phyloP scores from a whole-genome alignment of 2,797 vertebrate genomes.

The Rhincodon typus region DNA sequence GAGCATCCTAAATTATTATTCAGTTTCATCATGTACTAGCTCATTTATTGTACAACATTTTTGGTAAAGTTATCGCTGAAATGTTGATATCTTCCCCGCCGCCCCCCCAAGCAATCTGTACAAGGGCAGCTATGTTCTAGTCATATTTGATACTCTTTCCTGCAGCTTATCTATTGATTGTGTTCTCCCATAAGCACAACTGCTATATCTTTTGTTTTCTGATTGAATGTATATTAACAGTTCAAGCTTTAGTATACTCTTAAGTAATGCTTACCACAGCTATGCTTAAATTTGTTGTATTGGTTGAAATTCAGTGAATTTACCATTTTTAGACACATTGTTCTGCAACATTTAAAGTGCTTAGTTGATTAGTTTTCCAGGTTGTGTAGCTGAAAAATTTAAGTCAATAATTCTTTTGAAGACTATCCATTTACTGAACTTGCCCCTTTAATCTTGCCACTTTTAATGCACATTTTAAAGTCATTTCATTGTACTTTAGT shows the following conservation, averaged over 20 bases:
- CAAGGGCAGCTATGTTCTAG: not conserved
- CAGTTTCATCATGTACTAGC: not conserved
- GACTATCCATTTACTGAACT: not conserved
- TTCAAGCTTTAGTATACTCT: not conserved
- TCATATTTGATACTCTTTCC: not conserved
- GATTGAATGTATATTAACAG: not conserved
- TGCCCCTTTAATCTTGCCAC: not conserved
- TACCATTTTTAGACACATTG: slow-evolving; percentile 45
- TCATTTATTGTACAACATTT: not conserved
- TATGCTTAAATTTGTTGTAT: slow-evolving; percentile 8
- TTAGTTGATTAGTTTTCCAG: slow-evolving; percentile 47
- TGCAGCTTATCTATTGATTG: not conserved
- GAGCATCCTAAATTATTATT: not conserved
- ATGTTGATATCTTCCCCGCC: not conserved
- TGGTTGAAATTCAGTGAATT: not conserved
- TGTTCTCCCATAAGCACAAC: not conserved
- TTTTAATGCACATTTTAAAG: not conserved
- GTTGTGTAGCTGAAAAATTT: slow-evolving; percentile 52
- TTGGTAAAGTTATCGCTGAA: not conserved
- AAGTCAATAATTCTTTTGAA: not conserved
- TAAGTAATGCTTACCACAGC: slow-evolving; percentile 31
- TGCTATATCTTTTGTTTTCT: not conserved
- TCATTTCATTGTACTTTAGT: not conserved
- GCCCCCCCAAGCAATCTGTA: not conserved
- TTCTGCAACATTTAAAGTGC: slow-evolving; percentile 54